Conservation (phyloP, 2,113 vertebrate species). For the Physeter macrocephalus region DNA sequence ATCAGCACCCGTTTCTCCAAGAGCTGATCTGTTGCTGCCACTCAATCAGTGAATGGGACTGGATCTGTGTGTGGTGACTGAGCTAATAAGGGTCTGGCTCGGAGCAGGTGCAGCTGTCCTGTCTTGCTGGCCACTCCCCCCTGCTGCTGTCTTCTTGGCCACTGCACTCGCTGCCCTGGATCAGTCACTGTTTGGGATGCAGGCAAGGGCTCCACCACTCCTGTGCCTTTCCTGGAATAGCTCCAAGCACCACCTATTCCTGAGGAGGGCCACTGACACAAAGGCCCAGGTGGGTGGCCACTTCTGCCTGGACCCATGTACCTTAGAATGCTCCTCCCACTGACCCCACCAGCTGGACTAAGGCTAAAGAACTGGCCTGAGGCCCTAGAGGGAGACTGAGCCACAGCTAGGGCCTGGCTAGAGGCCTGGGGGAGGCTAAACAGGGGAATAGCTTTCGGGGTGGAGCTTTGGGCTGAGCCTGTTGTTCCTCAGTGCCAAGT, state of each 20-base stretch:
- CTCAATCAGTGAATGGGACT: conserved; percentile 81
- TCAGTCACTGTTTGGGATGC: conserved; percentile 78
- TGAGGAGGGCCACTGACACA: conserved; percentile 63
- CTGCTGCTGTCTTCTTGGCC: conserved; percentile 75
- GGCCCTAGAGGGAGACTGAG: conserved; percentile 69
- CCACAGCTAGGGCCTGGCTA: conserved; percentile 71
- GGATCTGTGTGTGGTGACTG: conserved; percentile 84
- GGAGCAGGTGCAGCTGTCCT: conserved; percentile 80
- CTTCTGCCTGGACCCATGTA: conserved; percentile 66
- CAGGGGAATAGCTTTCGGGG: conserved; percentile 75
- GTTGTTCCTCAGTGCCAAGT: conserved; percentile 80
- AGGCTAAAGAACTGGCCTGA: conserved; percentile 75
- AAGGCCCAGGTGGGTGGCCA: conserved; percentile 60
- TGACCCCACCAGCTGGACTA: conserved; percentile 73
- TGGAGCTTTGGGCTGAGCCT: conserved; percentile 74
- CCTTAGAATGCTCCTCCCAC: conserved; percentile 64
- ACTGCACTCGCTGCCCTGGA: conserved; percentile 78
- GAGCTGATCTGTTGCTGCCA: conserved; percentile 85
- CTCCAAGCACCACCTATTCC: conserved; percentile 12
- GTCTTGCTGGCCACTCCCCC: conserved; percentile 76
- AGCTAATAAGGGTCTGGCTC: conserved; percentile 82
- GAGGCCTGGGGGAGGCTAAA: conserved; percentile 66
- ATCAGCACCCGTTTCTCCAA: conserved; percentile 85
- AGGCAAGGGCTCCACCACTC: conserved; percentile 76
- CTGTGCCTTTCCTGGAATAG: conserved; percentile 77